Evolutionary conservation across 2,797 vertebrate genomes (phyloP).

Genomic region (Chelon auratus): DNA sequence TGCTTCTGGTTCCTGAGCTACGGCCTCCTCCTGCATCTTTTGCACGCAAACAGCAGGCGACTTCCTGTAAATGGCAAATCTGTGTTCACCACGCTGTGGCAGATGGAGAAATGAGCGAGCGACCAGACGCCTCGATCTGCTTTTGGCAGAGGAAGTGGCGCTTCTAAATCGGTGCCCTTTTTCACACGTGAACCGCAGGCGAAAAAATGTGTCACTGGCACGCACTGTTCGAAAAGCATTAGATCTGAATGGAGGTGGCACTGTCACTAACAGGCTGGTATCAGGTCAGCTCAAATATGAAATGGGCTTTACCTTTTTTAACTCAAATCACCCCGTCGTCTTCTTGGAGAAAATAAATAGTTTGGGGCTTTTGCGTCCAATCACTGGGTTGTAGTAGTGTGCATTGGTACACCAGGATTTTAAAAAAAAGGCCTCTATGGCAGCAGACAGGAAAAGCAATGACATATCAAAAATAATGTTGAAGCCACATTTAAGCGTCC

Average conservation of each 20-base stretch:
- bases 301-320: neutral
- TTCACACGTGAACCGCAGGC: conserved; percentile 36
- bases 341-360: neutral
- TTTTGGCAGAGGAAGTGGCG: conserved; percentile 38
- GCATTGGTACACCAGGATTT: neutral
- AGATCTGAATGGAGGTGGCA: no score
- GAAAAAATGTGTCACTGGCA: conserved; percentile 4
- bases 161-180: conserved; percentile 37
- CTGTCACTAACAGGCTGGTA: no score
- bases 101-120: conserved; percentile 55
- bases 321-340: no score
- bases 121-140: neutral
- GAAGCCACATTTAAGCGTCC: neutral
- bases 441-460: neutral
- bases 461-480: neutral
- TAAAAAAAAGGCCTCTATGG: neutral
- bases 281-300: no score
- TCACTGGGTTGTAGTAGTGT: neutral
- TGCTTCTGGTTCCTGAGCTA: conserved; percentile 14
- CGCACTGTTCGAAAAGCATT: neutral
- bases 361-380: neutral
- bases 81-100: conserved; percentile 21
- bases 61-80: conserved; percentile 38
- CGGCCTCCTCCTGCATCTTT: neutral
- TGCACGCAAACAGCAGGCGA: conserved; percentile 25